These are phyloP conservation scores for Machimus rusticus DNA, from an alignment of 2,888 invertebrate species.

Conservation along the genomic window DNA sequence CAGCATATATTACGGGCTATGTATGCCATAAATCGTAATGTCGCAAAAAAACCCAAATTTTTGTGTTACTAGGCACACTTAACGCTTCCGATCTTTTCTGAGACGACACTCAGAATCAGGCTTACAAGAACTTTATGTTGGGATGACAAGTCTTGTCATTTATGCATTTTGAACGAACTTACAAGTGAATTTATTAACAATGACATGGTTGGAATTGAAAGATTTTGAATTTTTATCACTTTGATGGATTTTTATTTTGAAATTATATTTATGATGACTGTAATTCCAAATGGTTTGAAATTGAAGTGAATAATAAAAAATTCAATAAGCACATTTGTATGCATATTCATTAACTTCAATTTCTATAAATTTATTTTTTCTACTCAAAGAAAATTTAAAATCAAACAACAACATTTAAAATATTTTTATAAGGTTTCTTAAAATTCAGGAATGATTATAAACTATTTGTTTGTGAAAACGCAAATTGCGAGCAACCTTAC, in stretches of 20 bases:
- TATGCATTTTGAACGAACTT: not conserved
- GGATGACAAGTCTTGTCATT: not conserved
- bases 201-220: not conserved
- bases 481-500: no score
- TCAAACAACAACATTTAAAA: no score
- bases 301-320: no score
- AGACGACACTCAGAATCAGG: not conserved
- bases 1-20: not conserved
- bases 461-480: no score
- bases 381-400: no score
- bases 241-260: not conserved
- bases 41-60: not conserved
- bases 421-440: no score
- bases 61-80: not conserved
- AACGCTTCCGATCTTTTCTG: not conserved
- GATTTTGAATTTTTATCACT: not conserved
- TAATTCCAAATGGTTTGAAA: no score
- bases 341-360: no score
- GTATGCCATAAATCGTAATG: not conserved
- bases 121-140: not conserved
- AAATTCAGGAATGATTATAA: no score
- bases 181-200: not conserved
- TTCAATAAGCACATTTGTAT: no score
- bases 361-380: no score
- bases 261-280: not conserved